Percentiles rank a stretch among this genome's conserved stretches.
Evolutionary conservation across 1,140 invertebrate genomes (phyloP).

Genomic region (Lycorma delicatula): DNA sequence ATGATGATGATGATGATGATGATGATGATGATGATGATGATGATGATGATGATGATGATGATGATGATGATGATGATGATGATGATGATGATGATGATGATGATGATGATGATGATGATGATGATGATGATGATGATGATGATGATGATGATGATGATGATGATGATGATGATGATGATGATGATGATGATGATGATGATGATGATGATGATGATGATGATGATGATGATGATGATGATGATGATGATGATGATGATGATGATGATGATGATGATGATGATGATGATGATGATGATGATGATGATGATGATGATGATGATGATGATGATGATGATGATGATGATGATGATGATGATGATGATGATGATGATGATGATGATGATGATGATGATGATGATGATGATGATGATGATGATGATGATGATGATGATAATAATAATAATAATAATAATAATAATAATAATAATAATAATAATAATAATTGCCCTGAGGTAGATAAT

Average conservation of each 20-base stretch:
- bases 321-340: constrained; percentile 19
- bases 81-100: constrained; percentile 29
- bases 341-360: constrained; percentile 19
- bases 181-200: constrained; percentile 26
- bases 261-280: constrained; percentile 23
- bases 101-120: constrained; percentile 28
- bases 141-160: constrained; percentile 24
- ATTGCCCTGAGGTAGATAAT: too few relatives aligned
- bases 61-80: constrained; percentile 30
- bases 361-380: constrained; percentile 20
- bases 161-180: constrained; percentile 20
- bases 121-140: constrained; percentile 27
- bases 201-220: constrained; percentile 28
- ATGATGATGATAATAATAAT: constrained; percentile 21
- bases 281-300: constrained; percentile 22
- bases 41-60: constrained; percentile 25
- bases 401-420: constrained; percentile 19
- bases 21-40: constrained; percentile 25
- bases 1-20: constrained; percentile 20
- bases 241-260: constrained; percentile 27
- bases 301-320: constrained; percentile 20
- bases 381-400: constrained; percentile 19
- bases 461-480: constrained; percentile 22
- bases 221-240: constrained; percentile 28
- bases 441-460: constrained; percentile 21